A percentile compares a stretch with the other conserved stretches of the same genome.
Evolutionary conservation across 2,797 vertebrate species (phyloP).

Genomic region (Pangasius sanitwongsei): DNA sequence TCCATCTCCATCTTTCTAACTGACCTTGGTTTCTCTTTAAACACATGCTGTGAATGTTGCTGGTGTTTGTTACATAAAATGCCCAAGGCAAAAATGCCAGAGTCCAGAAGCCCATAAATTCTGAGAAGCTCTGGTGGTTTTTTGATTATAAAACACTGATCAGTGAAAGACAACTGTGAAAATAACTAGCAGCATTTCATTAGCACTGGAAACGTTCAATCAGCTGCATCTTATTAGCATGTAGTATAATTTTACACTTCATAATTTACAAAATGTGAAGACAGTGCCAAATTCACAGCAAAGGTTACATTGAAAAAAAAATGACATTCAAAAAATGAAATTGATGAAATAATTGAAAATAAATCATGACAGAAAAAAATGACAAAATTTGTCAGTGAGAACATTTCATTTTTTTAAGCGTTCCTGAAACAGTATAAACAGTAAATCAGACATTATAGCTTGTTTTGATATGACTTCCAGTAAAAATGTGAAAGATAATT

Average conservation of each 20-base stretch:
- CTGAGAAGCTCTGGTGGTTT: background rate
- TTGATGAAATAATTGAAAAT: no score
- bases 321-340: no score
- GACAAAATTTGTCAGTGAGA: background rate
- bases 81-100: background rate
- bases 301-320: background rate
- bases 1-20: constrained; percentile 9
- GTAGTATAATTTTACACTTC: constrained; percentile 2
- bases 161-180: constrained; percentile 36
- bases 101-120: constrained; percentile 22
- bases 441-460: background rate
- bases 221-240: constrained; percentile 19
- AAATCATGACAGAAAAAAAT: background rate
- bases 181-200: constrained; percentile 34
- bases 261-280: constrained; percentile 28
- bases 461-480: background rate
- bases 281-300: background rate
- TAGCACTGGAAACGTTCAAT: constrained; percentile 28
- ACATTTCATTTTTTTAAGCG: background rate
- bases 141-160: constrained; percentile 43
- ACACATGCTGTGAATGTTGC: constrained; percentile 17
- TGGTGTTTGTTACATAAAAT: constrained; percentile 6
- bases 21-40: constrained; percentile 5
- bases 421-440: background rate
- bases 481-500: background rate